These are phyloP conservation scores for Eudemis profundana DNA, from an alignment of 2,888 invertebrate genomes.

Conservation along the genomic window DNA sequence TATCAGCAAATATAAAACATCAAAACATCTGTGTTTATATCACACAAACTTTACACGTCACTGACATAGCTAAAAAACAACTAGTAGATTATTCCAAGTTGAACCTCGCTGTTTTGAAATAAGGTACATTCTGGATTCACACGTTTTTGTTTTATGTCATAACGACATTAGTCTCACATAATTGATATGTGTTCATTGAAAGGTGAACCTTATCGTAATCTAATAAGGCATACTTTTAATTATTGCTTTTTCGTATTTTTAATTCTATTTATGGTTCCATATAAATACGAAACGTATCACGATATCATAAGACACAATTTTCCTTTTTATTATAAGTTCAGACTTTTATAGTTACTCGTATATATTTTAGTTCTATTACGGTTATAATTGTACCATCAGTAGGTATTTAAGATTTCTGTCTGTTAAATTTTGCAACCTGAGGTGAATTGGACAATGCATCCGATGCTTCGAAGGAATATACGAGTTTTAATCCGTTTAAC, in stretches of 20 bases:
- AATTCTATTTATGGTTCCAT: too few relatives aligned
- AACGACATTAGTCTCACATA: neutral
- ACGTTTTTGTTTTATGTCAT: neutral
- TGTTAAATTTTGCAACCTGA: too few relatives aligned
- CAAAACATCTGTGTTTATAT: slow-evolving; percentile 31
- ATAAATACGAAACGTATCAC: slow-evolving; percentile 7
- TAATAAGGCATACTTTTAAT: neutral
- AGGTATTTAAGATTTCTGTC: too few relatives aligned
- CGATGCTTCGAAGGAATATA: too few relatives aligned
- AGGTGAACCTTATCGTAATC: neutral
- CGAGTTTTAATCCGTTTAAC: too few relatives aligned
- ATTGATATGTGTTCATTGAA: neutral
- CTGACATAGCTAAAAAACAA: slow-evolving; percentile 16
- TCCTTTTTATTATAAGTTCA: too few relatives aligned
- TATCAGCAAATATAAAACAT: slow-evolving; percentile 7
- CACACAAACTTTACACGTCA: slow-evolving; percentile 8
- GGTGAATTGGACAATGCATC: too few relatives aligned
- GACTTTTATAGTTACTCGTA: too few relatives aligned
- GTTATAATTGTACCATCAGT: too few relatives aligned
- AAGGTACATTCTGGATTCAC: neutral
- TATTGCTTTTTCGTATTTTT: neutral
- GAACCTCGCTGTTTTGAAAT: neutral
- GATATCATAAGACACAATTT: slow-evolving; percentile 19
- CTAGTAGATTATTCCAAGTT: neutral
- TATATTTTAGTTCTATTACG: too few relatives aligned